Base-by-base conservation (phyloP, 1,140 invertebrate species). In the Listronotus bonariensis region DNA sequence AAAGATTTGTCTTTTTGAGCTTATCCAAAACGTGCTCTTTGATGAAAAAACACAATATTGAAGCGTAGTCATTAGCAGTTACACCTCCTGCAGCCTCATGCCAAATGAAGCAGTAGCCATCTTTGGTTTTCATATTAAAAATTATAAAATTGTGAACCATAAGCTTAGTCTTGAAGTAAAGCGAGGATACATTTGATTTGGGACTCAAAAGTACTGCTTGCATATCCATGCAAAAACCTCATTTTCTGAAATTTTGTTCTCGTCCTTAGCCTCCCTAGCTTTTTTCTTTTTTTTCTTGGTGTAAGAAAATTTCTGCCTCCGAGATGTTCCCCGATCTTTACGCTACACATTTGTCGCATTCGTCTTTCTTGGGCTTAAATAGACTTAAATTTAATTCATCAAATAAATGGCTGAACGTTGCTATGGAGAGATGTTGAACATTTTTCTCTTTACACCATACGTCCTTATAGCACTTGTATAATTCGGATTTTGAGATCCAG, bases 121-220 rank as follows among this genome's bases (percentile, higher is more conserved):
- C 8, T 36, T 36, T 36, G 34, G 8, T 12, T 12, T 36, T 36
- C 11, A 36, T 9, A 36, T 36, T 36, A 36, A 5, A 36, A 4
- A 36, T 10, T 12, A 7, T 36, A 8, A 36, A 12, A 36, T 36
- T 36, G 11, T 36, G 34, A 10, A 36, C 34, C 11, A 10, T 10
- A 36, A 36, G 34, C 12, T 14, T 9, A 12, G 66, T 74, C 49
- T 70, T 72, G 55, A 71, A 77, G 46, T 75, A 75, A 9, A 72
- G 12, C 9, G 51, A 49, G 17, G 58, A 67, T 34, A 74, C 69
- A 40, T 77, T 71, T 26, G 71, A 63, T 26, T 43, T 60, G 14
- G 74, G 74, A 31, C 34, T 26, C 36, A 72, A 42, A 31, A 73
- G 58, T 18, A 77, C 68, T 11, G 72, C 58, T 58, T 74, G n/a